Base-by-base conservation (phyloP, 2,888 invertebrate genomes). In the Agrenia bidenticulata region DNA sequence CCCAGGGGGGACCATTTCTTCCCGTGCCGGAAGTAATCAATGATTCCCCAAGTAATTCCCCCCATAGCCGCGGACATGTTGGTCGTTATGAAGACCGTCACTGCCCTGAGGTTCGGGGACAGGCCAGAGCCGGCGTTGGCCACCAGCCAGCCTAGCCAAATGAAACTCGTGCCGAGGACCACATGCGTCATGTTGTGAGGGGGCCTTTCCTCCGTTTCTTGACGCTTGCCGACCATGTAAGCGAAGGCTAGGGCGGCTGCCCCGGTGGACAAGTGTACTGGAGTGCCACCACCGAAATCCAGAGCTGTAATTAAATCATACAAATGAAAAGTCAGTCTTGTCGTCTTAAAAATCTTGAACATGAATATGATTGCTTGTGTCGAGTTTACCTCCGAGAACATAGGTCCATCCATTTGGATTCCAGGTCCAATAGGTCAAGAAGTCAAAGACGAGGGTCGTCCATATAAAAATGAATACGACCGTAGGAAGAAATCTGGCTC, bases 361-460 rank as follows among this genome's bases (percentile, higher is more conserved):
- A 24, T 17, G 4, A 53, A 21, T 21, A 50, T 50, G 9, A 32
- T 55, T 5, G 17, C 17, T 55, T 11, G 21, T 56, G 27, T 23
- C n/a, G 32, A 32, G 5, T 56, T 41, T 61, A 62, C 66, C 65
- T 21, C 72, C 74, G 21, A 71, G 37, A 15, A 23, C 26, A 41
- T 42, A 65, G 2, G 64, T 58, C 74, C 74, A 74, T 21, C 74
- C 74, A 49, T 70, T 66, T 1, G 64, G 55, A 60, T 73, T 73
- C 75, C 75, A 75, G 0, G 75, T 72, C 75, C 75, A 75, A 51
- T 71, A 74, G 0, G 72, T 69, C 1, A 74, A 57, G 53, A 74
- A 70, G 59, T 75, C 75, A 65, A 72, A 75, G 1, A 73, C 73
- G 26, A 73, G 19, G 0, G 73, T 72, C 2, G 72, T 64, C 75